These are phyloP conservation scores for Amblyjoppa proteus DNA, from an alignment of 2,888 invertebrate genomes.

Conservation along the genomic window DNA sequence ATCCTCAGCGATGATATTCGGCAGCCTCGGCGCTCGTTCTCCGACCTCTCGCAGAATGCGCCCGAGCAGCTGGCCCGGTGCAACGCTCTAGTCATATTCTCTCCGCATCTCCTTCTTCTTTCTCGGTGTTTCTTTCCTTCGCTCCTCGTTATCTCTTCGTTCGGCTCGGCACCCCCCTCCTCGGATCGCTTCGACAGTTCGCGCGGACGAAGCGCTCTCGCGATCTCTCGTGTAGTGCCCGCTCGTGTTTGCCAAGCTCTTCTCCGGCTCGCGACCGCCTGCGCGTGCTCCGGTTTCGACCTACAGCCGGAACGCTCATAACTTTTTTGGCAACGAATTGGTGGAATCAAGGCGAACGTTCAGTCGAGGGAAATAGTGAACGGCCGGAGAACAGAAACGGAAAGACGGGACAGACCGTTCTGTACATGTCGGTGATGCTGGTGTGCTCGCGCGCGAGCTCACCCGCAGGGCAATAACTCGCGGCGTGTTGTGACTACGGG, in stretches of 20 bases:
- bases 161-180: constrained; percentile 27
- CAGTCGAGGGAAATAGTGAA: constrained; percentile 28
- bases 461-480: constrained; percentile 71
- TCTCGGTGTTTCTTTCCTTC: constrained; percentile 47
- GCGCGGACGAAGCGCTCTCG: constrained; percentile 11
- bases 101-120: constrained; percentile 24
- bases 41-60: constrained; percentile 46
- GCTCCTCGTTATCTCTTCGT: constrained; percentile 58
- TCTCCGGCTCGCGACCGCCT: not conserved
- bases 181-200: constrained; percentile 42
- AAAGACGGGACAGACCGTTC: constrained; percentile 37
- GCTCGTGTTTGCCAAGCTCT: constrained; percentile 15
- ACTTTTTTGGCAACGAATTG: constrained; percentile 77
- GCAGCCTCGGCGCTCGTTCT: constrained; percentile 36
- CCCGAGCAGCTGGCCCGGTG: constrained; percentile 26
- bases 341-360: constrained; percentile 75
- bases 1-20: constrained; percentile 6
- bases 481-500: constrained; percentile 79
- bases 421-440: constrained; percentile 27
- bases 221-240: not conserved
- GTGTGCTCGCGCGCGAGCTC: constrained; percentile 32
- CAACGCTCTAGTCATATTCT: constrained; percentile 3
- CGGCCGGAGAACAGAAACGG: constrained; percentile 11
- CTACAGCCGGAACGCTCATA: constrained; percentile 66
- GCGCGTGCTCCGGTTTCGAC: constrained; percentile 16